Base-by-base conservation (phyloP, 2,888 invertebrate genomes). In the Odontothrips loti region DNA sequence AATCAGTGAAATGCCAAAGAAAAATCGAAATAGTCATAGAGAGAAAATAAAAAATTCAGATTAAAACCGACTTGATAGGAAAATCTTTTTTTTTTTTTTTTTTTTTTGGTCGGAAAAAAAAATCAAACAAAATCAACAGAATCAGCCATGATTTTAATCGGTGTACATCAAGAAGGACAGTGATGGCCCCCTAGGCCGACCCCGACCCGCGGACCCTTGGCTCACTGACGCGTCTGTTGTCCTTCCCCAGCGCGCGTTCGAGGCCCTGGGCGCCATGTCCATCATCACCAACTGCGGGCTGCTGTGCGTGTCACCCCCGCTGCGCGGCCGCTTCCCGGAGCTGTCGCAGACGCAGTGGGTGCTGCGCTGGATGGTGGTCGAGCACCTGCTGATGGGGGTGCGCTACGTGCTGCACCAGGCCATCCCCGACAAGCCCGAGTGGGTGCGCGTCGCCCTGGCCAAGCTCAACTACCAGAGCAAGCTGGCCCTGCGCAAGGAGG, bases 221-320 rank as follows among this genome's bases (percentile, higher is more conserved):
- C 63, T 20, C 34, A n/a, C 34, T 43, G 34, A 43, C 34, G 3
- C n/a, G 3, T 43, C 34, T 43, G 34, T 6, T 43, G 3, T 43
- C 3, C 34, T 6, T 6, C 34, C 3, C 34, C 34, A 92, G 91
- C 87, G 89, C 84, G 91, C 91, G 6, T 92, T 93, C 87, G 92
- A 92, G 86, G 89, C 92, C 51, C 89, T 94, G 82, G 92, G 92
- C 58, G 90, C 90, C 1, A 88, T 94, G 84, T 91, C 92, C 0
- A 91, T 94, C 83, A 90, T 94, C 85, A 94, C 94, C 81, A 94
- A 94, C 87, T 93, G 93, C 86, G 93, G 93, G 0, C 87, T 94
- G 80, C 88, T 94, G 75, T 93, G 91, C 84, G 88, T 94, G 83
- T 92, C 92, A 83, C 92, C 93, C 10, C 89, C 91, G 84, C 89